Evolutionary conservation across 2,797 vertebrate genomes (phyloP), one percentile per base, ranked within the genome.

Genomic region (Acanthopagrus latus): DNA sequence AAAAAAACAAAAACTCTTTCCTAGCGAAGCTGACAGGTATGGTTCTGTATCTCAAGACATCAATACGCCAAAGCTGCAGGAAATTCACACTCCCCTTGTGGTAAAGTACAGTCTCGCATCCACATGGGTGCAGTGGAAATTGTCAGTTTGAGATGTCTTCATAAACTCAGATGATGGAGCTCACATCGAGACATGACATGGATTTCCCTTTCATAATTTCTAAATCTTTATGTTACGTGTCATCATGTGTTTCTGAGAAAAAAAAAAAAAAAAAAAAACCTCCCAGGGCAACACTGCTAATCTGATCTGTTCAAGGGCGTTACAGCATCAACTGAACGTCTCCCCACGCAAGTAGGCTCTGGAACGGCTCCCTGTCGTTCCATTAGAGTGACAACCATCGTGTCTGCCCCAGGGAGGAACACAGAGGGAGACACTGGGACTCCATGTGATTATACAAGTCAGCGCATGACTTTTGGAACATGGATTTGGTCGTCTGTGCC

Each of bases 261-360:
- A n/a, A n/a, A n/a, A n/a, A n/a, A n/a, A n/a, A n/a, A n/a, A n/a
- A n/a, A n/a, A n/a, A n/a, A n/a, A 25, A 59, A 18, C 43, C 58
- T 38, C 62, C 56, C 21, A 23, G 8, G 73, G 77, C 58, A 58
- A 46, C 64, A 3, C 33, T 18, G 52, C 68, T 83, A 74, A 84
- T 86, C 71, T 76, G 71, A 85, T 86, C 50, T 57, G 63, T 84
- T 85, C 68, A 84, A 78, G 78, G 67, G 47, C 38, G 23, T 80
- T 56, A 54, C 62, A 58, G 50, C 50, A 64, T 79, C 54, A 38
- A 38, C 55, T 38, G 47, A 70, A 82, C 23, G 68, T 43, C 64
- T 74, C 48, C 46, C 54, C 59, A 63, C 7, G 11, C 7, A n/a
- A 65, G 64, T 27, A n/a, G 51, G 27, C 50, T 17, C 48, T n/a